Evolutionary conservation across 2,113 vertebrate genomes (phyloP), one percentile per base, ranked within the genome.

Genomic region (Scopus umbretta): DNA sequence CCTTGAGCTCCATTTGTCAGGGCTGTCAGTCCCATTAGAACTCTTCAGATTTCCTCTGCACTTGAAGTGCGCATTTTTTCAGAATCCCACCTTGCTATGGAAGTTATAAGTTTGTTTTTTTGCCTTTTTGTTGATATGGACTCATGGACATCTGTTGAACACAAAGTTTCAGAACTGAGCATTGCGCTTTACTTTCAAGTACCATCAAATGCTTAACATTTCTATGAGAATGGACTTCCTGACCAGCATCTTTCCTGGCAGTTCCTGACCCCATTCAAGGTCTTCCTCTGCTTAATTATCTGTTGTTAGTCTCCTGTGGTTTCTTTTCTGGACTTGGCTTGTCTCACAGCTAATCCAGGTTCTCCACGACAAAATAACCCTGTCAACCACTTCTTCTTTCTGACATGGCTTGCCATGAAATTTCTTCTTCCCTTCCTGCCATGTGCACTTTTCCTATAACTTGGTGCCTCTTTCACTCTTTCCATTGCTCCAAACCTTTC

Each of bases 371-470:
- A 71, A 78, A 96, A 81, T 75, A 75, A 52, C 14, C 3, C 22
- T 50, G 10, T 52, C 29, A 47, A 50, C 59, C 32, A 53, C 9
- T 76, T 56, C 36, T 86, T 80, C 36, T 18, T 52, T 91, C 52
- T 59, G 18, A 61, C 20, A 30, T 0, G 0, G 5, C 3, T 83
- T 26, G 73, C 30, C 1, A 1, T 75, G 32, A 89, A 86, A 38
- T 49, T 80, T 43, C 45, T 82, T 71, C 29, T 66, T 84, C 38
- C 32, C 12, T 74, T 81, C 30, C 42, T 91, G 68, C 13, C 38
- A 34, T 2, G 5, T 61, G 26, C 25, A 67, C 30, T 17, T 52
- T 74, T 86, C 47, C 42, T 63, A 26, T 79, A 87, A 79, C 3
- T 21, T 76, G 53, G 34, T 2, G 15, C 6, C 4, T 47, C 27